phyloP scores from a whole-genome alignment of 2,888 invertebrate species.

The Theretra japonica region DNA sequence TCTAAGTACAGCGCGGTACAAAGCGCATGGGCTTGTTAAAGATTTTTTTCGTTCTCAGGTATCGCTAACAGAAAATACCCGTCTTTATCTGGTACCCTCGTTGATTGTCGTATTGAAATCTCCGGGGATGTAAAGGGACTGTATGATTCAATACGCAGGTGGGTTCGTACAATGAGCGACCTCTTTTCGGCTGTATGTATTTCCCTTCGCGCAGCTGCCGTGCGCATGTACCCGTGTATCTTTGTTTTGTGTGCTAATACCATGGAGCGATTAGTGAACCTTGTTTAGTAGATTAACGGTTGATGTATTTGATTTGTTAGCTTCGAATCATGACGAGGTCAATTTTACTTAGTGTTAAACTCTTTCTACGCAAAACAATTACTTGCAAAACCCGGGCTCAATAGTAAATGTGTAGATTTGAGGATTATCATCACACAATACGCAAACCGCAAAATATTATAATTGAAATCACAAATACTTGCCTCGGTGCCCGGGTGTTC shows the following conservation, averaged over 20 bases:
- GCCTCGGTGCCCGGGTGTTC: neutral
- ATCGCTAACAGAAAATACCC: constrained; percentile 27
- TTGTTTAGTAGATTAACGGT: neutral
- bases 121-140: constrained; percentile 25
- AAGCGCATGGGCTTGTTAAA: constrained; percentile 37
- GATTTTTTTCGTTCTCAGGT: constrained; percentile 31
- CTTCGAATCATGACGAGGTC: no score
- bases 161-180: constrained; percentile 42
- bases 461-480: neutral
- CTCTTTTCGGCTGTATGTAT: constrained; percentile 32
- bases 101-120: constrained; percentile 34
- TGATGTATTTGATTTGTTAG: neutral
- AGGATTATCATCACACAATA: no score
- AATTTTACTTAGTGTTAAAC: neutral
- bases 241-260: constrained; percentile 24
- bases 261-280: neutral
- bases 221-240: constrained; percentile 5
- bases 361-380: no score
- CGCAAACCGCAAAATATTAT: neutral
- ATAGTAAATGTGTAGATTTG: no score
- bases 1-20: constrained; percentile 38
- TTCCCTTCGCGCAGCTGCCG: constrained; percentile 43
- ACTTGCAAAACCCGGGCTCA: no score
- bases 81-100: constrained; percentile 35
- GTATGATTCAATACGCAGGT: constrained; percentile 50